A percentile compares a stretch with the other conserved stretches of the same genome.
These are phyloP conservation scores for Hipposideros larvatus DNA, from an alignment of 2,797 vertebrate genomes.

Conservation along the genomic window DNA sequence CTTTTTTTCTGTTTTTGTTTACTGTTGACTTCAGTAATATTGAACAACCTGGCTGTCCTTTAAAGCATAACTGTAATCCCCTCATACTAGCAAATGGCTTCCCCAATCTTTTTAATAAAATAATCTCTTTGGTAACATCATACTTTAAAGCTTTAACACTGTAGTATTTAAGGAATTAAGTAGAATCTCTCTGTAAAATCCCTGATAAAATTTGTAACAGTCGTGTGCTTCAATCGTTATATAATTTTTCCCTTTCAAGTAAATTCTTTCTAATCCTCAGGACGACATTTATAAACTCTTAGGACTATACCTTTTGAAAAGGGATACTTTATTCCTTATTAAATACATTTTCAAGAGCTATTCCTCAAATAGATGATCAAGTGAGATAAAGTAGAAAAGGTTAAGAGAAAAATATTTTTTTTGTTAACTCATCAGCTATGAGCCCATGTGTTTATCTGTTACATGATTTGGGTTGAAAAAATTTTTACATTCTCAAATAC, in stretches of 20 bases:
- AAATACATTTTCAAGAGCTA: constrained; percentile 60
- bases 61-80: constrained; percentile 54
- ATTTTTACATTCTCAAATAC: not conserved
- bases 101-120: constrained; percentile 69
- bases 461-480: not conserved
- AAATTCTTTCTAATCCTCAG: constrained; percentile 76
- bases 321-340: constrained; percentile 29
- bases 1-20: constrained; percentile 17
- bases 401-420: constrained; percentile 44
- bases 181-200: constrained; percentile 66
- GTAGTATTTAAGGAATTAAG: constrained; percentile 78
- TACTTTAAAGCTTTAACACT: constrained; percentile 69
- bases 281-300: constrained; percentile 73
- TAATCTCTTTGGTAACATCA: constrained; percentile 75
- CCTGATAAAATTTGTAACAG: constrained; percentile 68
- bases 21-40: not conserved
- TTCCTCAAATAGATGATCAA: constrained; percentile 34
- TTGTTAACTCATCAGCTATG: not conserved
- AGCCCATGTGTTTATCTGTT: not conserved
- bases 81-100: constrained; percentile 35
- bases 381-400: constrained; percentile 38
- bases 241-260: constrained; percentile 62
- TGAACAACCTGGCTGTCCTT: not conserved
- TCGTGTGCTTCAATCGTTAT: constrained; percentile 67
- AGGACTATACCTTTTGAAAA: constrained; percentile 61